Conservation (phyloP, 1,140 invertebrate species). For the Ostrea denselamellosa region DNA sequence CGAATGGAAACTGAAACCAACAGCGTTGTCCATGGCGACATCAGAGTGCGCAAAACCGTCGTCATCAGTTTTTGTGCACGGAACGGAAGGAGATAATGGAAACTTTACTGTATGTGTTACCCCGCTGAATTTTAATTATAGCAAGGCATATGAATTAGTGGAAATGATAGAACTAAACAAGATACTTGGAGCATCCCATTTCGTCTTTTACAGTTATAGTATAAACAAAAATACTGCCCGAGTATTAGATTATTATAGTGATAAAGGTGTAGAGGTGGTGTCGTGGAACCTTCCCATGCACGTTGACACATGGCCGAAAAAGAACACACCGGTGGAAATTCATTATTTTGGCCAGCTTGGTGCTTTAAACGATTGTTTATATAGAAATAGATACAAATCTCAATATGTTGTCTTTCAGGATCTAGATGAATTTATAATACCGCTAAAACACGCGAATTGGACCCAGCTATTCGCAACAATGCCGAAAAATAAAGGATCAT, state of each 20-base stretch:
- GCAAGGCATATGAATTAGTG: constrained; percentile 86
- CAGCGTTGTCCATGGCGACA: background rate
- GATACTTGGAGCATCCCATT: constrained; percentile 90
- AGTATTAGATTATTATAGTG: constrained; percentile 86
- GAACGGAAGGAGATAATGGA: background rate
- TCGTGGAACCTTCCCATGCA: constrained; percentile 85
- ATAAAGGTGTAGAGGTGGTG: constrained; percentile 85
- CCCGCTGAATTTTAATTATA: constrained; percentile 93
- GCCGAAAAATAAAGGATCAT: constrained; percentile 4
- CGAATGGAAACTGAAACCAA: background rate
- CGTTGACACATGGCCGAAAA: constrained; percentile 55
- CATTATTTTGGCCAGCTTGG: constrained; percentile 63
- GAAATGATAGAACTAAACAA: constrained; percentile 94
- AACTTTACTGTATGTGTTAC: constrained; percentile 88
- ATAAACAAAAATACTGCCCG: constrained; percentile 85
- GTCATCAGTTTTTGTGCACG: constrained; percentile 8
- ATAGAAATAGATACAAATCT: constrained; percentile 49
- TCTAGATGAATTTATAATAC: constrained; percentile 62
- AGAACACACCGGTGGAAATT: constrained; percentile 50
- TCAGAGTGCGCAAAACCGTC: constrained; percentile 4
- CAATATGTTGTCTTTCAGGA: constrained; percentile 58
- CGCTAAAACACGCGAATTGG: constrained; percentile 53
- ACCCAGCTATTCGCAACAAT: constrained; percentile 45
- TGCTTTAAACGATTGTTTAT: constrained; percentile 63
- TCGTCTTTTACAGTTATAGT: constrained; percentile 95